phyloP scores from a whole-genome alignment of 2,797 vertebrate genomes.

The Enteromius treurensis region DNA sequence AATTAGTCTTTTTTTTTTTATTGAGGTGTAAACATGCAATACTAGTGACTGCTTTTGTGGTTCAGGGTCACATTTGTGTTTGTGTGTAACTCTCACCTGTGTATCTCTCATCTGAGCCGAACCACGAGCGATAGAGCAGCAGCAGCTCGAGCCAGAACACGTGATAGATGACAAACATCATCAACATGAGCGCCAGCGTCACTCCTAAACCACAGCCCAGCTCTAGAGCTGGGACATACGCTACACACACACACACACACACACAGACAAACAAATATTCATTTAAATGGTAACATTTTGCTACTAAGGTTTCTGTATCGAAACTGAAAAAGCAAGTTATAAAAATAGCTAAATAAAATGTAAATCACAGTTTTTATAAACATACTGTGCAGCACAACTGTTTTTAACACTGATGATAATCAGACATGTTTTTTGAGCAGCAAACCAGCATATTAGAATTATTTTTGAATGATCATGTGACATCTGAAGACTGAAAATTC shows the following conservation, averaged over 20 bases:
- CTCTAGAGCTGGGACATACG: conserved; percentile 79
- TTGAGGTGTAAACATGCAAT: too few species aligned
- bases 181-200: conserved; percentile 83
- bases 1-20: too few species aligned
- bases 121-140: conserved; percentile 92
- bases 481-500: background rate
- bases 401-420: background rate
- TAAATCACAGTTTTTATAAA: too few species aligned
- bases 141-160: conserved; percentile 95
- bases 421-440: background rate
- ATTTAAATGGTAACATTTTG: background rate
- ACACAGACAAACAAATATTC: background rate
- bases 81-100: conserved; percentile 78
- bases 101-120: conserved; percentile 90
- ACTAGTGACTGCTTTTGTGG: too few species aligned
- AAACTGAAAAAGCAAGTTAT: background rate
- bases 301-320: background rate
- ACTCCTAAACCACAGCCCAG: conserved; percentile 87
- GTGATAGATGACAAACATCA: conserved; percentile 88
- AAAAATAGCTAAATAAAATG: too few species aligned
- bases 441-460: background rate
- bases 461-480: background rate
- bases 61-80: background rate
- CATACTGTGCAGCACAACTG: too few species aligned
- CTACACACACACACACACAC: conserved; percentile 49